phyloP scores from a whole-genome alignment of 2,888 invertebrate species.

The Cartodere bifasciata region DNA sequence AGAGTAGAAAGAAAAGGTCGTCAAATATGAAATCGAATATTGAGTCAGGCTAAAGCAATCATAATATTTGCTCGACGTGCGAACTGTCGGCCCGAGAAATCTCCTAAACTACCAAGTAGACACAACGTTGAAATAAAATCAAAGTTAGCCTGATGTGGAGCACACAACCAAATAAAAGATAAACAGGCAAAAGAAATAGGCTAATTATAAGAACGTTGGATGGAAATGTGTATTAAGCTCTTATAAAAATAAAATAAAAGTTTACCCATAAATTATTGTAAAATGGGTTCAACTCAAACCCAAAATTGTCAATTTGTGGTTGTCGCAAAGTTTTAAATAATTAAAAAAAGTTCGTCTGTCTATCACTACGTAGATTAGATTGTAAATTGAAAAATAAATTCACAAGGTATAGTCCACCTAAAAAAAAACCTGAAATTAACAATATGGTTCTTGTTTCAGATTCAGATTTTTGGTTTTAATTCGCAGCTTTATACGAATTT shows the following conservation, averaged over 20 bases:
- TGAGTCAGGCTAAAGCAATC: slow-evolving; percentile 31
- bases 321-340: too few relatives aligned
- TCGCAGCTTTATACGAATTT: slow-evolving; percentile 94
- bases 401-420: too few relatives aligned
- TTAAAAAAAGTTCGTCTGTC: too few relatives aligned
- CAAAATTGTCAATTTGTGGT: too few relatives aligned
- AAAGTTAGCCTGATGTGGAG: slow-evolving; percentile 20
- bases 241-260: too few relatives aligned
- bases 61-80: slow-evolving; percentile 33
- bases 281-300: too few relatives aligned
- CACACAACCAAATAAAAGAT: neutral
- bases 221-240: too few relatives aligned
- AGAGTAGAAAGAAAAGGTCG: slow-evolving; percentile 19
- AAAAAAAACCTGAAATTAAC: neutral
- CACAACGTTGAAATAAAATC: slow-evolving; percentile 24
- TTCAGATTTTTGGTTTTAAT: slow-evolving; percentile 97
- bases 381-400: too few relatives aligned
- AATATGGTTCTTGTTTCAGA: slow-evolving; percentile 63
- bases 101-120: slow-evolving; percentile 13
- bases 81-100: slow-evolving; percentile 18
- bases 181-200: neutral
- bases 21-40: slow-evolving; percentile 33
- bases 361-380: too few relatives aligned
- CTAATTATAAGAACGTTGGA: too few relatives aligned
- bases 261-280: too few relatives aligned